Conservation (phyloP, 1,140 invertebrate genomes). For the Thalassaphorura encarpata region DNA sequence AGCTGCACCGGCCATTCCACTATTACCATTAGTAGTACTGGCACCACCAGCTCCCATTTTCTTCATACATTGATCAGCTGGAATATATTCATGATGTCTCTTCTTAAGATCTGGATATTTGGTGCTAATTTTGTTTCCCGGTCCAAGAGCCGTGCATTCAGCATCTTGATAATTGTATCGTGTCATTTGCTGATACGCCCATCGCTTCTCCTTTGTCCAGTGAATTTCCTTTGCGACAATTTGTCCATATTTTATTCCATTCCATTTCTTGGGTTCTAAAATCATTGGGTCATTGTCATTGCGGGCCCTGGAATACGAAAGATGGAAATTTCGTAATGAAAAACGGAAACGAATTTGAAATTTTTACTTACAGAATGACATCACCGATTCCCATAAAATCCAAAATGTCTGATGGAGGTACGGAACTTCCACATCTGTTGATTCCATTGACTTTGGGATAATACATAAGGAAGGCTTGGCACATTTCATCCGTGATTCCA, state of each 20-base stretch:
- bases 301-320: no score
- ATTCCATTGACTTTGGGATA: not conserved
- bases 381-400: not conserved
- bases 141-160: no score
- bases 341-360: no score
- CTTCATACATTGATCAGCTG: no score
- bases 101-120: no score
- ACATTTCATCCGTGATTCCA: slow-evolving; percentile 9
- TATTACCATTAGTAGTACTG: no score
- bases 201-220: not conserved
- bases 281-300: slow-evolving; percentile 6
- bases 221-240: not conserved
- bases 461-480: slow-evolving; percentile 4
- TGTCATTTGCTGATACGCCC: not conserved
- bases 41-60: no score
- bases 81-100: no score
- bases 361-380: not conserved
- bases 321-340: no score
- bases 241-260: not conserved
- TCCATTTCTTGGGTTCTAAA: not conserved
- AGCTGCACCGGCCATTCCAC: no score
- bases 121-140: no score
- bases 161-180: not conserved
- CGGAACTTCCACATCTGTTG: not conserved
- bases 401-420: not conserved